Percentiles rank a stretch among this genome's conserved stretches.
Conservation (phyloP, 1,140 invertebrate species). For the Drepana arcuata region DNA sequence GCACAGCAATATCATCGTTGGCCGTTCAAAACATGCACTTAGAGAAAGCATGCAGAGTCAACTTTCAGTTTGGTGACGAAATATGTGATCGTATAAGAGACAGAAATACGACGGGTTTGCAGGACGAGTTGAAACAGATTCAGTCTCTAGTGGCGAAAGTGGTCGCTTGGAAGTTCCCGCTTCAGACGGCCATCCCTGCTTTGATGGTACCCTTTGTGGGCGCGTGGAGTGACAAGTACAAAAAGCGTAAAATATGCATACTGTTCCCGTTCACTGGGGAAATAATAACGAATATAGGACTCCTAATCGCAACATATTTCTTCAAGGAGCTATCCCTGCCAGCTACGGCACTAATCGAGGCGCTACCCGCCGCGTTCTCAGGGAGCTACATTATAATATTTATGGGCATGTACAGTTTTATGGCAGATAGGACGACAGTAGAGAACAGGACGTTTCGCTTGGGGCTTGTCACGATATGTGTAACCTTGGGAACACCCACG, state of each 20-base stretch:
- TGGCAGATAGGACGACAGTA: conserved; percentile 72
- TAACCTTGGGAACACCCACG: conserved; percentile 58
- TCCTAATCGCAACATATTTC: conserved; percentile 56
- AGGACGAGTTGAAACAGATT: conserved; percentile 63
- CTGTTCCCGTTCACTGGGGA: conserved; percentile 75
- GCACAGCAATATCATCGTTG: conserved; percentile 48
- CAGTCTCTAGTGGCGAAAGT: conserved; percentile 74
- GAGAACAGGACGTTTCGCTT: conserved; percentile 74
- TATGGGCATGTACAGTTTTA: conserved; percentile 77
- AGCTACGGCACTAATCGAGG: conserved; percentile 71
- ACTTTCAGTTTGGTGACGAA: conserved; percentile 71
- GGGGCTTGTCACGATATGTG: conserved; percentile 67
- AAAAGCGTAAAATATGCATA: conserved; percentile 77
- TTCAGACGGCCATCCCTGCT: conserved; percentile 73
- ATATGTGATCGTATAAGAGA: conserved; percentile 74
- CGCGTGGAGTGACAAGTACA: conserved; percentile 76
- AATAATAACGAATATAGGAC: conserved; percentile 60
- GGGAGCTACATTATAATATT: conserved; percentile 74
- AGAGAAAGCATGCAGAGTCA: conserved; percentile 76
- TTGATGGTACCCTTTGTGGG: conserved; percentile 77
- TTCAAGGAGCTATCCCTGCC: conserved; percentile 70
- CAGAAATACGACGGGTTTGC: conserved; percentile 59
- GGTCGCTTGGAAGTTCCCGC: conserved; percentile 67
- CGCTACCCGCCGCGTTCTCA: conserved; percentile 71
- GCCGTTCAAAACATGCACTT: conserved; percentile 65